Base-by-base conservation (phyloP, 2,888 invertebrate genomes). In the Tachina fera region DNA sequence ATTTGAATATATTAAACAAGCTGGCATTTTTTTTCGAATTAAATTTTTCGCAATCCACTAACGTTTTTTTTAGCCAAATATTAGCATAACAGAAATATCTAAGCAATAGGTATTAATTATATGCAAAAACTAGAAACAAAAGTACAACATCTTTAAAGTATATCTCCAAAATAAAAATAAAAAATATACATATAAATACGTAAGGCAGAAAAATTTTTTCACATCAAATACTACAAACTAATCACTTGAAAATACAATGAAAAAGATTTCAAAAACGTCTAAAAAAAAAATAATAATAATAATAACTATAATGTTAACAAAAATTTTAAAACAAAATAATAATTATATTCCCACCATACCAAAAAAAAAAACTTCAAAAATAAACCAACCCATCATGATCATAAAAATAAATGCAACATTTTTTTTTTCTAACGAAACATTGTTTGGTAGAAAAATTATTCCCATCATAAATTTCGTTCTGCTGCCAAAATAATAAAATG, bases 391-490 rank as follows among this genome's bases (percentile, higher is more conserved):
- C 49, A 70, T 68, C 13, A 78, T 61, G 43, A 81, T 67, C 14
- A 63, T 80, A 16, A 65, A 72, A 68, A 75, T 68, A 81, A 80
- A 67, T 22, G 74, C 39, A 22, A 80, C 43, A 45, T 41, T 68
- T 11, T 45, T 65, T n/a, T 41, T 22, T 14, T 22, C 41, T 14
- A 41, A 58, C 5, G 41, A 51, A 79, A 79, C 60, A 75, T 67
- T 67, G 80, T 51, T 14, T 41, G 19, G 3, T 43, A 56, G n/a
- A 45, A 51, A 60, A 63, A 71, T 47, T 10, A 68, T 81, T 81
- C 80, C 51, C 80, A 81, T 74, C 67, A 67, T 80, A 74, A 80
- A 80, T 67, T 79, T 65, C 16, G 39, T 65, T 67, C 67, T 71
- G n/a, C 31, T 45, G 39, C 72, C 74, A 60, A 74, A 74, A 78